phyloP scores from a whole-genome alignment of 2,113 vertebrate species.

The Balaeniceps rex region DNA sequence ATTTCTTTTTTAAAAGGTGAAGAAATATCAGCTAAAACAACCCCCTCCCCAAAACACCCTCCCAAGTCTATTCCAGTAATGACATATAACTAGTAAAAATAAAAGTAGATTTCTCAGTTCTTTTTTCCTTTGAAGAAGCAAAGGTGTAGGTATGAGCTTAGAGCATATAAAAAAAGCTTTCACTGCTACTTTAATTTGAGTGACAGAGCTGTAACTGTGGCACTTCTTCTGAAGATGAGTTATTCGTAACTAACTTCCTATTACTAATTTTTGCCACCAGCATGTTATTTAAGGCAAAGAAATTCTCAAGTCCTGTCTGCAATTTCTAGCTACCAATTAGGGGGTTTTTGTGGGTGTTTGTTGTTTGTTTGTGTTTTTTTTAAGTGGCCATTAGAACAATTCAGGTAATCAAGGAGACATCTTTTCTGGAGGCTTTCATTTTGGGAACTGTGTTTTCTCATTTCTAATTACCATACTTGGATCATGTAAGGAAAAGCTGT shows the following conservation, averaged over 20 bases:
- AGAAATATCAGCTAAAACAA: not conserved
- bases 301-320: not conserved
- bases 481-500: not conserved
- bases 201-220: not conserved
- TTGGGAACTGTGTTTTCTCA: not conserved
- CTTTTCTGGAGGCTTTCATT: not conserved
- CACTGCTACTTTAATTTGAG: not conserved
- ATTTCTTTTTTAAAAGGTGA: not conserved
- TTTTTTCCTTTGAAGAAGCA: not conserved
- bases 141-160: not conserved
- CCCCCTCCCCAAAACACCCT: not conserved
- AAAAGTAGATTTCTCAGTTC: not conserved
- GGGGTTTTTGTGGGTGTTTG: too few species aligned
- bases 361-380: too few species aligned
- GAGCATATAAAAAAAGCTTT: not conserved
- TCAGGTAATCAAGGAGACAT: not conserved
- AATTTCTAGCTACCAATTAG: not conserved
- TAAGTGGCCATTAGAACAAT: not conserved
- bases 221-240: not conserved
- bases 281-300: not conserved
- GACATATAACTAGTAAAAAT: not conserved
- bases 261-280: not conserved
- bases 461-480: not conserved
- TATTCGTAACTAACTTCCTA: not conserved
- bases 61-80: not conserved